These are phyloP conservation scores for Nematostella vectensis DNA, from an alignment of 92 coral and sea anemone species.

Conservation along the genomic window DNA sequence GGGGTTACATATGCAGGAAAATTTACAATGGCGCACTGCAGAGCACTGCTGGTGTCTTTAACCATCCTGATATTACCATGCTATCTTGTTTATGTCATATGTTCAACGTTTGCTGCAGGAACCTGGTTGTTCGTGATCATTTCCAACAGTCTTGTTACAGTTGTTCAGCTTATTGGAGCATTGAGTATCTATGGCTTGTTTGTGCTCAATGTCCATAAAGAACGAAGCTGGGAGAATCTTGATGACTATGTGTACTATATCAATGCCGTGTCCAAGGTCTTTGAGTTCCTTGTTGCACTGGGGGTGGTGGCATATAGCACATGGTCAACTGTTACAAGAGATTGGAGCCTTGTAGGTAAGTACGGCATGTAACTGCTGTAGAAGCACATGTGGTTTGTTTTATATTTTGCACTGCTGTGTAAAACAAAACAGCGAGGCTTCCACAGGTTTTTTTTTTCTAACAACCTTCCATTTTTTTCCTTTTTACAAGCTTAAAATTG, in stretches of 20 bases:
- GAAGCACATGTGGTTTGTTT: too few relatives aligned
- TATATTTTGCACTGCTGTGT: too few relatives aligned
- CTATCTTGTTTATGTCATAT: slow-evolving; percentile 51
- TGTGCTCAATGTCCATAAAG: slow-evolving; percentile 55
- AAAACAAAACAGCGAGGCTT: too few relatives aligned
- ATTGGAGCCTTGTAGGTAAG: slow-evolving; percentile 88
- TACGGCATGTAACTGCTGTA: too few relatives aligned
- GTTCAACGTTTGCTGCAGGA: slow-evolving; percentile 59
- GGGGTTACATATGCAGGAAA: slow-evolving; percentile 74
- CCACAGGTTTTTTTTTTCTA: too few relatives aligned
- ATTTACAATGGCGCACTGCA: slow-evolving; percentile 35
- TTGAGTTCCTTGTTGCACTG: slow-evolving; percentile 88
- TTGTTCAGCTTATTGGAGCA: slow-evolving; percentile 71
- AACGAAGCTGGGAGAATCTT: slow-evolving; percentile 56
- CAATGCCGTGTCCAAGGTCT: slow-evolving; percentile 71
- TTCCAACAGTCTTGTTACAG: slow-evolving; percentile 77
- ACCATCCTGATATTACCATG: slow-evolving; percentile 55
- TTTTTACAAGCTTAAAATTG: too few relatives aligned
- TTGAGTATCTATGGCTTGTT: slow-evolving; percentile 67
- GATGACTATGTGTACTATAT: slow-evolving; percentile 92
- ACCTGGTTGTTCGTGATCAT: slow-evolving; percentile 85
- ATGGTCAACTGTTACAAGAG: slow-evolving; percentile 73
- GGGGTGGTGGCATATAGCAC: slow-evolving; percentile 67
- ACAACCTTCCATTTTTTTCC: too few relatives aligned
- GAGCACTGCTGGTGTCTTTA: slow-evolving; percentile 50